A percentile compares a stretch with the other conserved stretches of the same genome.
Evolutionary conservation across 2,888 invertebrate species (phyloP).

Genomic region (Timema podura): DNA sequence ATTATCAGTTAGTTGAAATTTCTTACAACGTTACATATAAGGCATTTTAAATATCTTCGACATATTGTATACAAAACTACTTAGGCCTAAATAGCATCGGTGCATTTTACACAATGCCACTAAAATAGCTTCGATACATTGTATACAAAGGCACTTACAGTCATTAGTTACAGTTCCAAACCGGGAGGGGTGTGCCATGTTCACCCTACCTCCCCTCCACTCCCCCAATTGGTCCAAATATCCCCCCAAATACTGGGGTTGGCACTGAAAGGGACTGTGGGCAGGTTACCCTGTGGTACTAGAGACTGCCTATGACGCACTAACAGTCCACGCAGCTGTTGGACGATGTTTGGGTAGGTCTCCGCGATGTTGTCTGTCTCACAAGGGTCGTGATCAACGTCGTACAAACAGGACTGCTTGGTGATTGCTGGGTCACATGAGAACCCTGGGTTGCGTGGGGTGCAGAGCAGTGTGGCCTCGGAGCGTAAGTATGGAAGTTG

Average conservation of each 20-base stretch:
- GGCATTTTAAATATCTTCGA: no score
- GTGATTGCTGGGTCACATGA: slow-evolving; percentile 33
- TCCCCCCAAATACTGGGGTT: slow-evolving; percentile 68
- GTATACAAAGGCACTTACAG: no score
- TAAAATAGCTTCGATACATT: no score
- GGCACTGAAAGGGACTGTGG: slow-evolving; percentile 53
- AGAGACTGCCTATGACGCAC: slow-evolving; percentile 50
- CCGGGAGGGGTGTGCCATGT: no score
- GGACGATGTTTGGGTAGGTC: slow-evolving; percentile 48
- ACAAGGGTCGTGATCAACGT: slow-evolving; percentile 73
- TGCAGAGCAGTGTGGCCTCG: slow-evolving; percentile 25
- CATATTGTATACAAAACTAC: no score
- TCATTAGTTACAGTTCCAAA: no score
- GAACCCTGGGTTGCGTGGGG: slow-evolving; percentile 26
- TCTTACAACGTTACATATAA: no score
- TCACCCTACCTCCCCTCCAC: no score
- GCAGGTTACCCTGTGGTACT: slow-evolving; percentile 52
- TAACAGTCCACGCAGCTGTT: slow-evolving; percentile 49
- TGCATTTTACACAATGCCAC: no score
- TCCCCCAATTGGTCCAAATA: slow-evolving; percentile 65
- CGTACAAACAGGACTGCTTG: slow-evolving; percentile 61
- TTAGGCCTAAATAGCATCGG: no score
- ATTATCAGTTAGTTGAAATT: no score
- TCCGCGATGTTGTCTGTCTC: slow-evolving; percentile 64
- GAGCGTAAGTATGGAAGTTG: slow-evolving; percentile 22